A percentile compares a stretch with the other conserved stretches of the same genome.
Evolutionary conservation across 2,797 vertebrate species (phyloP).

Genomic region (Pteropus rufus): DNA sequence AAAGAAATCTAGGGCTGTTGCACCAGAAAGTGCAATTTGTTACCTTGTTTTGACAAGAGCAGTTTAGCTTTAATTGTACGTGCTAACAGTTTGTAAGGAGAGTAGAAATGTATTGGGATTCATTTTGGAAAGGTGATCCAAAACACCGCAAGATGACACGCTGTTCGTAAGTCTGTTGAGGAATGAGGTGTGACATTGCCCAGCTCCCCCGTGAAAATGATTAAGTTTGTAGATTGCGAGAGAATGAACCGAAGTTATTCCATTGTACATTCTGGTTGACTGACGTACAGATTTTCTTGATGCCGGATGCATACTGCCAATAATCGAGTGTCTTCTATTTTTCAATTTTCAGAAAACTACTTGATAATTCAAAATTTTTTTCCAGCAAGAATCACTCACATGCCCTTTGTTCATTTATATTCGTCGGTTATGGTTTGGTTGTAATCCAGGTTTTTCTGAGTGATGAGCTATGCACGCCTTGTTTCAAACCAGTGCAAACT

Average conservation of each 20-base stretch:
- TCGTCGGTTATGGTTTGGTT: slow-evolving; percentile 64
- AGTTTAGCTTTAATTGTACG: slow-evolving; percentile 66
- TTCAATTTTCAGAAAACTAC: slow-evolving; percentile 63
- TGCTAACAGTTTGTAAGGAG: slow-evolving; percentile 64
- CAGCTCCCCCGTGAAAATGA: slow-evolving; percentile 65
- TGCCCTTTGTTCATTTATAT: slow-evolving; percentile 70
- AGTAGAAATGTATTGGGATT: slow-evolving; percentile 48
- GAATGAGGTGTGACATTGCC: slow-evolving; percentile 59
- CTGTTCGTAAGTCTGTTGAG: slow-evolving; percentile 62
- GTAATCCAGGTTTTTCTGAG: slow-evolving; percentile 69
- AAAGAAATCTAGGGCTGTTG: slow-evolving; percentile 39
- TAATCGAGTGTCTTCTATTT: slow-evolving; percentile 66
- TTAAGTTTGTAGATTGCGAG: slow-evolving; percentile 61
- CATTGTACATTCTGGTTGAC: slow-evolving; percentile 57
- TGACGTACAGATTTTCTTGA: slow-evolving; percentile 67
- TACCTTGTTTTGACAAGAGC: slow-evolving; percentile 66
- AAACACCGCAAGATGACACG: slow-evolving; percentile 40
- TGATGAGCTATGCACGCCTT: slow-evolving; percentile 35
- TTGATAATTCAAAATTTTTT: slow-evolving; percentile 48
- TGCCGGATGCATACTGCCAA: slow-evolving; percentile 29
- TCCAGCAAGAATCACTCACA: slow-evolving; percentile 8
- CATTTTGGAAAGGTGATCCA: slow-evolving; percentile 57
- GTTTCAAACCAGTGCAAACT: slow-evolving; percentile 68
- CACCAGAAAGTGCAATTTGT: slow-evolving; percentile 5
- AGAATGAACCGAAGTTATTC: slow-evolving; percentile 55